These are phyloP conservation scores for Boulengeromyrus knoepffleri DNA, from an alignment of 2,113 vertebrate species.

Conservation along the genomic window DNA sequence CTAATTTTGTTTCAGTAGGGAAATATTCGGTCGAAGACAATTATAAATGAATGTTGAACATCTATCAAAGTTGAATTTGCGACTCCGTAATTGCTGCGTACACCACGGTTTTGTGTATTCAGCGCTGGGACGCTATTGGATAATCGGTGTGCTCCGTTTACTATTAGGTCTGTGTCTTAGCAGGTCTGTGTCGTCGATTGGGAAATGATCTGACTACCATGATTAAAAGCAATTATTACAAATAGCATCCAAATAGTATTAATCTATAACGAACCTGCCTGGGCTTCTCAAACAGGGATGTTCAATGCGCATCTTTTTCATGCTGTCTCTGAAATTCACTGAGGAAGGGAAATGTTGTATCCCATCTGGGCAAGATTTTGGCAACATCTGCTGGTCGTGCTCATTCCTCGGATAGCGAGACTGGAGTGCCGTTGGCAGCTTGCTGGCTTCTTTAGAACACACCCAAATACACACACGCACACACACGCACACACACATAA, in stretches of 20 bases:
- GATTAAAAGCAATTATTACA: not conserved
- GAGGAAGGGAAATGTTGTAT: slow-evolving; percentile 33
- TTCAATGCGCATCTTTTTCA: not conserved
- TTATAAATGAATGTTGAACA: not conserved
- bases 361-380: slow-evolving; percentile 44
- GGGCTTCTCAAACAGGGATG: not conserved
- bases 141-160: not conserved
- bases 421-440: not conserved
- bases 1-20: not conserved
- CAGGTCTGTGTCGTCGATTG: not conserved
- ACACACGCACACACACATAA: not conserved
- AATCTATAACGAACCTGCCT: not conserved
- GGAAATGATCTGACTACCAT: not conserved
- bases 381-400: slow-evolving; percentile 42
- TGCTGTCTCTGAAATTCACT: slow-evolving; percentile 17
- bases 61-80: not conserved
- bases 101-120: not conserved
- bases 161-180: too few species aligned
- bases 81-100: not conserved
- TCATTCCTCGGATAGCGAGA: slow-evolving; percentile 5
- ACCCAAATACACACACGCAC: not conserved
- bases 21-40: not conserved
- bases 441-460: slow-evolving; percentile 13
- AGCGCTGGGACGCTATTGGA: too few species aligned
- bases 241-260: not conserved